phyloP scores from a whole-genome alignment of 2,113 vertebrate genomes.

The Pungitius pungitius region DNA sequence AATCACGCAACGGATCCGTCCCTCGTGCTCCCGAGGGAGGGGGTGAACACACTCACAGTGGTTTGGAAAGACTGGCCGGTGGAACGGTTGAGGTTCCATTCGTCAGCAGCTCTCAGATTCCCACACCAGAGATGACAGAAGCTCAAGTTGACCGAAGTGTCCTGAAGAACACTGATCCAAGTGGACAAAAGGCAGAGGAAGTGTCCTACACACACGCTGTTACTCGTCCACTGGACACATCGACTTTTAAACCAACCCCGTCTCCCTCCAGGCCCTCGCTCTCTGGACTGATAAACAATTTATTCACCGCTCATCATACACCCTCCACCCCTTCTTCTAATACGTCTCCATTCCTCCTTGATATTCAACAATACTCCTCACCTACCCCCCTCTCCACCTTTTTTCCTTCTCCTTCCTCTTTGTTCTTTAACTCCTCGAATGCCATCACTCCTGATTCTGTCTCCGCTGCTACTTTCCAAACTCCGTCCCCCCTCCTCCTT shows the following conservation, averaged over 20 bases:
- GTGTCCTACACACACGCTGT: neutral
- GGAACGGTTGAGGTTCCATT: no score
- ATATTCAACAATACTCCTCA: neutral
- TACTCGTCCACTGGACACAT: neutral
- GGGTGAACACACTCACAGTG: no score
- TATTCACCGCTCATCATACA: neutral
- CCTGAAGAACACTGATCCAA: neutral
- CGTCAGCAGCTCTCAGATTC: neutral
- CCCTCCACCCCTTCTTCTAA: neutral
- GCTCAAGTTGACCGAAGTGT: neutral
- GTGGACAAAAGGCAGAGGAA: slow-evolving; percentile 1
- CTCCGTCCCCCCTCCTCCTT: neutral
- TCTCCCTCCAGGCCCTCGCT: neutral
- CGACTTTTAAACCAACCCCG: neutral
- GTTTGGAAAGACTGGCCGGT: no score
- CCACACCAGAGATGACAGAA: neutral
- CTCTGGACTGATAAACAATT: neutral
- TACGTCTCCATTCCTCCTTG: neutral
- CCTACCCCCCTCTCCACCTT: neutral
- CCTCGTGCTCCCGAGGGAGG: no score
- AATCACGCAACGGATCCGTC: slow-evolving; percentile 14
- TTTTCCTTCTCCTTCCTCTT: neutral
- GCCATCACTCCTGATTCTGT: neutral
- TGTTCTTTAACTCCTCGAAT: neutral
- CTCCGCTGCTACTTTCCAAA: neutral